phyloP scores from a whole-genome alignment of 2,888 invertebrate genomes.

The Machimus rusticus region DNA sequence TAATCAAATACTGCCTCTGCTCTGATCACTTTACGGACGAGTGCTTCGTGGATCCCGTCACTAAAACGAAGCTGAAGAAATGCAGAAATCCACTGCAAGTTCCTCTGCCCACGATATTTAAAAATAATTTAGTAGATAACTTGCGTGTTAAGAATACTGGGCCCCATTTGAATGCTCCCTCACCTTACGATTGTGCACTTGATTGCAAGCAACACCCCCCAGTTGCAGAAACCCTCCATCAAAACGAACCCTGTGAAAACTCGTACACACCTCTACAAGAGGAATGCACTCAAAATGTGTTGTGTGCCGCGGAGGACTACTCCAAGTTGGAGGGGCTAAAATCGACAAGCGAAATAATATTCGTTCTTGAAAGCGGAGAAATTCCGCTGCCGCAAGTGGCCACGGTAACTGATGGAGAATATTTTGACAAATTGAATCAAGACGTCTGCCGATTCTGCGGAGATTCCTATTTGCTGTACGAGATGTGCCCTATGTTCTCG shows the following conservation, averaged over 20 bases:
- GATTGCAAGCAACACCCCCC: neutral
- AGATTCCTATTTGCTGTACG: neutral
- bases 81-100: constrained; percentile 37
- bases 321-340: neutral
- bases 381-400: neutral
- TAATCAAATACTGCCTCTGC: constrained; percentile 47
- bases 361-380: neutral
- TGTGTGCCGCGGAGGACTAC: neutral
- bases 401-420: neutral
- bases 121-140: constrained; percentile 42
- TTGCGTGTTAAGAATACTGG: neutral
- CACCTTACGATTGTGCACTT: neutral
- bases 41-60: constrained; percentile 45
- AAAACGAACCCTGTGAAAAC: neutral
- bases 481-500: constrained; percentile 36
- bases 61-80: constrained; percentile 45
- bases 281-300: too few relatives aligned
- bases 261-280: neutral
- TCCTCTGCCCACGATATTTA: constrained; percentile 48
- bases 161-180: neutral
- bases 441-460: constrained; percentile 43
- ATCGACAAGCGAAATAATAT: neutral
- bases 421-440: neutral
- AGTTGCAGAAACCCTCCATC: neutral
- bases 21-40: constrained; percentile 48